Conservation (phyloP, 2,888 invertebrate genomes). For the Serrognathus titanus region DNA sequence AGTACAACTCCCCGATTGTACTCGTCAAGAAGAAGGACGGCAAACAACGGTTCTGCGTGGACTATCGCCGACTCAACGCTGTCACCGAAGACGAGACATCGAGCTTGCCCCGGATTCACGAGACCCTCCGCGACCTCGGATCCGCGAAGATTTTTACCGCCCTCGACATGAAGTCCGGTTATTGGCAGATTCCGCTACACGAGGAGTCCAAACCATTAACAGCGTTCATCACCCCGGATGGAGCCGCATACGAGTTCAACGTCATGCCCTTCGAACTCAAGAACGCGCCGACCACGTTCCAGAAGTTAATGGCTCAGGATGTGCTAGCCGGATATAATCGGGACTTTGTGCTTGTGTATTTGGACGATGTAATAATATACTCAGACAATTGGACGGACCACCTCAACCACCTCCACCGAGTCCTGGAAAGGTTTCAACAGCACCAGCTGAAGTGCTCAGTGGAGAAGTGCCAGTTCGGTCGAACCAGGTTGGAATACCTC, state of each 20-base stretch:
- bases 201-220: conserved; percentile 24
- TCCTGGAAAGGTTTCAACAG: conserved; percentile 22
- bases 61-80: conserved; percentile 25
- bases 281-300: conserved; percentile 32
- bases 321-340: conserved; percentile 22
- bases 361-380: conserved; percentile 33
- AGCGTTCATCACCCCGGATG: conserved; percentile 31
- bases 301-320: conserved; percentile 30
- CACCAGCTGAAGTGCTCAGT: conserved; percentile 7
- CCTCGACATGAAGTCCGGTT: conserved; percentile 34
- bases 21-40: conserved; percentile 27
- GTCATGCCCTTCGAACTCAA: conserved; percentile 34
- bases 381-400: conserved; percentile 20
- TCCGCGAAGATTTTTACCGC: conserved; percentile 30
- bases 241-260: conserved; percentile 30
- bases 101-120: conserved; percentile 27
- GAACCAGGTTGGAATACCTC: conserved; percentile 2
- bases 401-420: conserved; percentile 16
- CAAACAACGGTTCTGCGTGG: conserved; percentile 23
- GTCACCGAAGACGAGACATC: conserved; percentile 17
- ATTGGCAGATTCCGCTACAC: conserved; percentile 35
- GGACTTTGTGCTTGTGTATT: conserved; percentile 25
- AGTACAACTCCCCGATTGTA: conserved; percentile 23
- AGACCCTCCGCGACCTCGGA: conserved; percentile 28
- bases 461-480: conserved; percentile 9